Evolutionary conservation across 2,888 invertebrate genomes (phyloP), one percentile per base, ranked within the genome.

Genomic region (Mayetiola destructor): DNA sequence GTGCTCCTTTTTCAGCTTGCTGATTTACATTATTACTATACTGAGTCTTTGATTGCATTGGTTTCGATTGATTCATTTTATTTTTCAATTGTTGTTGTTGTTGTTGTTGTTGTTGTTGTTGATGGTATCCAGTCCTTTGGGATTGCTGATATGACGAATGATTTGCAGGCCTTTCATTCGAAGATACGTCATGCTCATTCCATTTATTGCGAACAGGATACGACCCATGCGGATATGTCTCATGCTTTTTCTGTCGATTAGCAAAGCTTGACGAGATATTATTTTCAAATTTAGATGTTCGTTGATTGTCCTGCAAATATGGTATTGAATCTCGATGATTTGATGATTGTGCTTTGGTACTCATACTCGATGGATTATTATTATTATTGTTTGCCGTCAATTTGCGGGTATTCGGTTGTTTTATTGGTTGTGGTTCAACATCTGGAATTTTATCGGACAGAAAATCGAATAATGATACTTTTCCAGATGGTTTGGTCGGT

Each of bases 391-490:
- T 14, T 20, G 29, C 2, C 16, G 23, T n/a, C n/a, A 42, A 23
- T 42, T 21, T 27, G 5, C 27, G 14, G 2, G 48, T 23, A 8
- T 21, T 52, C 6, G 3, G 8, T 2, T 2, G 23, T 55, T 55
- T 16, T 55, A 36, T 20, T 36, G 53, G 32, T 16, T 2, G 20
- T n/a, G n/a, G n/a, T 37, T 35, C 21, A 27, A 36, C 37, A 16
- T 35, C 37, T 3, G 36, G 37, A 27, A 89, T 72, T 72, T 88
- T 89, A 64, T 86, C 82, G 67, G 88, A 88, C 9, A 89, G 76
- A 67, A 88, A 89, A 68, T 87, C 86, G 69, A 88, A 89, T 2
- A 89, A 71, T 0, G 86, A 87, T 2, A 88, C 82, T 71, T 84
- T 85, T 42, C 84, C 84, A 12, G 85, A 82, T 1, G 89, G 88